Percentiles rank a stretch among this genome's conserved stretches.
phyloP scores from a whole-genome alignment of 2,888 invertebrate genomes.

The Archips crataeganus region DNA sequence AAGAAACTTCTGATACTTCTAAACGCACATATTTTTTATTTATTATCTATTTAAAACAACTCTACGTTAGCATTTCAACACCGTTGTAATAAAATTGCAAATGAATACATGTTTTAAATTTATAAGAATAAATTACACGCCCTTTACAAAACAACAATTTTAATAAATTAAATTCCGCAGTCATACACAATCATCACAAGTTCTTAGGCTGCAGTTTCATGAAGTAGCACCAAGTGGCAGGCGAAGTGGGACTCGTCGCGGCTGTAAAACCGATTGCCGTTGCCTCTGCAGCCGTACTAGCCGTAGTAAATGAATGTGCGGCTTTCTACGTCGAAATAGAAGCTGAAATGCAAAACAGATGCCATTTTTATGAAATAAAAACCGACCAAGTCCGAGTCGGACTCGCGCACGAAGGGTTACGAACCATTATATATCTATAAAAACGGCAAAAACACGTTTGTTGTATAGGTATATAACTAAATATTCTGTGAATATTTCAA shows the following conservation, averaged over 20 bases:
- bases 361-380: not conserved
- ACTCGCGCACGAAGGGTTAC: too few relatives aligned
- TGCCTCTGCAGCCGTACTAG: constrained; percentile 49
- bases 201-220: constrained; percentile 25
- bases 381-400: too few relatives aligned
- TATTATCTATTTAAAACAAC: too few relatives aligned
- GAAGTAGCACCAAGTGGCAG: constrained; percentile 47
- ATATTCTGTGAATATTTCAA: too few relatives aligned
- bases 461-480: too few relatives aligned
- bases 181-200: not conserved
- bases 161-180: not conserved
- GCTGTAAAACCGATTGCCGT: constrained; percentile 48
- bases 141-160: not conserved
- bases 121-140: too few relatives aligned
- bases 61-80: too few relatives aligned
- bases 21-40: too few relatives aligned
- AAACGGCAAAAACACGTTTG: too few relatives aligned
- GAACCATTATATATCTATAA: too few relatives aligned
- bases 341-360: constrained; percentile 40
- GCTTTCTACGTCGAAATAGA: constrained; percentile 44
- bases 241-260: constrained; percentile 47
- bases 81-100: too few relatives aligned
- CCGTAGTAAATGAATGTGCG: constrained; percentile 44
- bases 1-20: not conserved
- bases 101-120: not conserved